Evolutionary conservation across 2,888 invertebrate species (phyloP).

Genomic region (Steinernema hermaphroditum): DNA sequence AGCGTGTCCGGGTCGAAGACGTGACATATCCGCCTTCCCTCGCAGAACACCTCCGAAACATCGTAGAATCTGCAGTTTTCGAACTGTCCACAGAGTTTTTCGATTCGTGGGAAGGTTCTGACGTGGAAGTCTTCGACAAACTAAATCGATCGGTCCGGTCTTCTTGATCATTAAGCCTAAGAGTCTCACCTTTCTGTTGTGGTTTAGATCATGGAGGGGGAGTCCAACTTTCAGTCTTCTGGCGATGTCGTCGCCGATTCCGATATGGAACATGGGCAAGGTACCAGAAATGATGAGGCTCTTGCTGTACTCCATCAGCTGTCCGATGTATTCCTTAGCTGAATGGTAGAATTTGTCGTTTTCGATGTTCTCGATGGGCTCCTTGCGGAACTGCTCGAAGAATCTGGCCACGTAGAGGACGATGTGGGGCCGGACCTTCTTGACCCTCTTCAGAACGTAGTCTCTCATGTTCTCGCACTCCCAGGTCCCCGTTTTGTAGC

Average conservation of each 20-base stretch:
- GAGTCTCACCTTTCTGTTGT: not conserved
- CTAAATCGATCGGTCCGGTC: not conserved
- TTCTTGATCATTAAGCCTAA: too few relatives aligned
- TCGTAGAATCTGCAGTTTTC: not conserved
- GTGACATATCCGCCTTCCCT: not conserved
- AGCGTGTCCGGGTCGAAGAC: not conserved
- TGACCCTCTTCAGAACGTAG: not conserved
- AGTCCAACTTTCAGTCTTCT: not conserved
- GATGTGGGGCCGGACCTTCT: not conserved
- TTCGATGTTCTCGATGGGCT: not conserved
- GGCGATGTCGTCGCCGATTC: not conserved
- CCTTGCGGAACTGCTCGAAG: not conserved
- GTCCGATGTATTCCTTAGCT: not conserved
- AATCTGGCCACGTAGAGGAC: not conserved
- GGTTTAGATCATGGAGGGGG: not conserved
- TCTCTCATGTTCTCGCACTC: not conserved
- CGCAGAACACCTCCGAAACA: not conserved
- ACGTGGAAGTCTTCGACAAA: not conserved
- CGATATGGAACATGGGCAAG: not conserved
- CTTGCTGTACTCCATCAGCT: not conserved
- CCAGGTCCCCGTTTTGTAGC: not conserved
- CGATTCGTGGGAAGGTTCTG: not conserved
- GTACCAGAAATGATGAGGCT: not conserved
- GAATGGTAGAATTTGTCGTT: not conserved
- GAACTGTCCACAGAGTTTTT: not conserved